Evolutionary conservation across 2,797 vertebrate genomes (phyloP).

Genomic region (Thaleichthys pacificus): DNA sequence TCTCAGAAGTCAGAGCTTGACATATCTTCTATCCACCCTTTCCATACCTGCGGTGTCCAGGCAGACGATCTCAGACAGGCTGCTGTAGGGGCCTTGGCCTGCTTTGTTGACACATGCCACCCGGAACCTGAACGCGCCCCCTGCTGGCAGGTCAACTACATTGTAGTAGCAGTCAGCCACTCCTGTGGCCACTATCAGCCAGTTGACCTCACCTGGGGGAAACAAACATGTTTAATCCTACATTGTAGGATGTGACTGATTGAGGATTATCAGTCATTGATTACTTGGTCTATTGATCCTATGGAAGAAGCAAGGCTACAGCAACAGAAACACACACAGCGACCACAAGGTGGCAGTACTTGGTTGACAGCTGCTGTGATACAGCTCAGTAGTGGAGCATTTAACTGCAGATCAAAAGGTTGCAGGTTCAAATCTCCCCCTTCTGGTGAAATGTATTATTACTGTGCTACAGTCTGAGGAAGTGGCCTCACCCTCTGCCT

Average conservation of each 20-base stretch:
- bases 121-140: conserved; percentile 83
- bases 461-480: no score
- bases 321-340: neutral
- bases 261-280: no score
- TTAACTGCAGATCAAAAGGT: no score
- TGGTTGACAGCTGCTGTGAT: neutral
- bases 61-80: conserved; percentile 79
- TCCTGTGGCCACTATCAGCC: conserved; percentile 86
- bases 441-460: no score
- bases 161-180: conserved; percentile 95
- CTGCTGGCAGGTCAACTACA: conserved; percentile 81
- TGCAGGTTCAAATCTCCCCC: no score
- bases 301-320: neutral
- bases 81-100: conserved; percentile 94
- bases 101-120: conserved; percentile 96
- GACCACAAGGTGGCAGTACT: neutral
- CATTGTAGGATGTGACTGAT: neutral
- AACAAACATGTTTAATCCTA: neutral
- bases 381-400: no score
- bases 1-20: neutral
- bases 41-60: conserved; percentile 78
- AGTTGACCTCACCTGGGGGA: conserved; percentile 83
- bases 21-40: neutral
- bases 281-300: neutral
- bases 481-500: conserved; percentile 79